Evolutionary conservation across 2,113 vertebrate genomes (phyloP).

Genomic region (Zosterops japonicus): DNA sequence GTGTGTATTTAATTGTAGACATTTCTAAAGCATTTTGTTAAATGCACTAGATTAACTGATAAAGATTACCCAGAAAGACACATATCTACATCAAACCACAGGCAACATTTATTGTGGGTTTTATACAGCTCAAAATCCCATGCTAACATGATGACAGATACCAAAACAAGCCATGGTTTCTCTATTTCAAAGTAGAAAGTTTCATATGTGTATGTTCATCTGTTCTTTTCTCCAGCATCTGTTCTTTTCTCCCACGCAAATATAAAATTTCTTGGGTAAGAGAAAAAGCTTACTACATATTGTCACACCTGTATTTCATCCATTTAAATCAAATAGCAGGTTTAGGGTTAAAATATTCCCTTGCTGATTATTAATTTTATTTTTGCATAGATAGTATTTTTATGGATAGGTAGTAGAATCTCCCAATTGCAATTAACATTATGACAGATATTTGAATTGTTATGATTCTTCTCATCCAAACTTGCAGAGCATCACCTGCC

Average conservation of each 20-base stretch:
- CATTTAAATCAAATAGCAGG: background rate
- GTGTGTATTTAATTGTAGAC: background rate
- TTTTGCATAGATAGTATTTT: background rate
- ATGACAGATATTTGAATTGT: background rate
- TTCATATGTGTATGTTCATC: background rate
- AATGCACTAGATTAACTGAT: background rate
- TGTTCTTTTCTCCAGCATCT: background rate
- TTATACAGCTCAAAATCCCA: background rate
- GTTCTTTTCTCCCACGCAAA: background rate
- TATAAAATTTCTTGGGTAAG: background rate
- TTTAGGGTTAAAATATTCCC: background rate
- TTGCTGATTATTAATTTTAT: background rate
- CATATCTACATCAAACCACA: background rate
- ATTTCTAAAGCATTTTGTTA: background rate
- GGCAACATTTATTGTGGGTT: background rate
- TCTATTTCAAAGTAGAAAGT: background rate
- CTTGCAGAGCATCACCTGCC: background rate
- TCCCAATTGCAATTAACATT: background rate
- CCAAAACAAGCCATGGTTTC: background rate
- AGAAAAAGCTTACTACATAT: background rate
- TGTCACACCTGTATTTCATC: background rate
- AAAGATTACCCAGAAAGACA: background rate
- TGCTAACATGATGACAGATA: background rate
- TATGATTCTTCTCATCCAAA: background rate
- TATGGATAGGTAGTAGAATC: background rate